phyloP scores from a whole-genome alignment of 1,140 invertebrate species.

The Tetragnatha versicolor region DNA sequence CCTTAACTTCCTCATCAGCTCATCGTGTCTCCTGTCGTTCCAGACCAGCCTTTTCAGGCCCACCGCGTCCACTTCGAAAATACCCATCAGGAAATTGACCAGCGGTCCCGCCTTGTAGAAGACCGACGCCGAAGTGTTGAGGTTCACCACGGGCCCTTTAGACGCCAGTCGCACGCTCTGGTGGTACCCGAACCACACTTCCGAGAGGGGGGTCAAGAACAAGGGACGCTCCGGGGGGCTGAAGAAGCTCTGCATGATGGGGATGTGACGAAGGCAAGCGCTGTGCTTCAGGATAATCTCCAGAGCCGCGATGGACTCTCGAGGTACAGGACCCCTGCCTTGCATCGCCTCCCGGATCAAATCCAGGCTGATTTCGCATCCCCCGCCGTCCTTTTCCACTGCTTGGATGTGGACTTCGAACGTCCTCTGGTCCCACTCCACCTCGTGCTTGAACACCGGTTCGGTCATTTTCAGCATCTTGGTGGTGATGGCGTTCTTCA shows the following conservation, averaged over 20 bases:
- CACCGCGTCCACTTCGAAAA: background rate
- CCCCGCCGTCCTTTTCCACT: background rate
- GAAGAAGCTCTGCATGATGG: background rate
- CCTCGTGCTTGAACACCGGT: background rate
- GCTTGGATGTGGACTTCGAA: background rate
- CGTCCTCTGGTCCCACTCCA: background rate
- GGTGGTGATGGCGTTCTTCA: background rate
- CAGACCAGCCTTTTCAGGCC: background rate
- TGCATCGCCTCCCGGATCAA: background rate
- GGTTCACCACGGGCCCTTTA: background rate
- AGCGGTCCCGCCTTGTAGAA: slow-evolving; percentile 64
- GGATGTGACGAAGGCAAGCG: background rate
- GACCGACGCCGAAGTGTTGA: background rate
- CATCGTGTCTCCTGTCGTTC: background rate
- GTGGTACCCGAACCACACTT: background rate
- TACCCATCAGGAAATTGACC: slow-evolving; percentile 69
- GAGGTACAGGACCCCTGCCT: background rate
- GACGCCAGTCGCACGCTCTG: background rate
- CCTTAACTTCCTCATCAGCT: slow-evolving; percentile 24
- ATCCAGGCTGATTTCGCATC: background rate
- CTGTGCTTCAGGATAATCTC: background rate
- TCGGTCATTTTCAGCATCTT: background rate
- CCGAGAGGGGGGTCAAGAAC: no score
- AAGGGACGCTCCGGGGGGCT: background rate
- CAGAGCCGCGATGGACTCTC: background rate